A percentile compares a stretch with the other conserved stretches of the same genome.
phyloP scores from a whole-genome alignment of 1,140 invertebrate genomes.

The Calephelis virginiensis region DNA sequence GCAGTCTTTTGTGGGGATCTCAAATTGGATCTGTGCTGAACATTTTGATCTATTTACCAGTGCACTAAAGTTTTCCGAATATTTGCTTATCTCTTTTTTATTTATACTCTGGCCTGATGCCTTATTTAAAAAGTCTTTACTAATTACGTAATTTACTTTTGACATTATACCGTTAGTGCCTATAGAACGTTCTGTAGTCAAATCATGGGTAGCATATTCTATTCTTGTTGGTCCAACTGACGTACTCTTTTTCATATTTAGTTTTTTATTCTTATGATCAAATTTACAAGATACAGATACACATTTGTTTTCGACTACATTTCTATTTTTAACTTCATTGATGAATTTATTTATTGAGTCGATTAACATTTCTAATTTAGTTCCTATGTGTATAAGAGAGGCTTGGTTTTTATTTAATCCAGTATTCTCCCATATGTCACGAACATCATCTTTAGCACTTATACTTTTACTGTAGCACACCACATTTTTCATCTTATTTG shows the following conservation, averaged over 20 bases:
- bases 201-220: not conserved
- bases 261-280: constrained; percentile 21
- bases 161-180: not conserved
- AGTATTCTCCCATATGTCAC: constrained; percentile 22
- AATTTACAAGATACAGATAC: constrained; percentile 15
- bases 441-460: constrained; percentile 23
- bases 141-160: not conserved
- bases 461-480: not conserved
- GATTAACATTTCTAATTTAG: constrained; percentile 40
- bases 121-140: not conserved
- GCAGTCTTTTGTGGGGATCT: constrained; percentile 49
- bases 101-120: not conserved
- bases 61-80: not conserved
- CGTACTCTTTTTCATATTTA: constrained; percentile 29
- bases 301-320: constrained; percentile 13
- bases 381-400: constrained; percentile 29
- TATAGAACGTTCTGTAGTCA: not conserved
- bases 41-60: constrained; percentile 18
- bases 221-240: constrained; percentile 20
- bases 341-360: constrained; percentile 48
- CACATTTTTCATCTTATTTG: not conserved
- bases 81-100: not conserved
- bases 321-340: constrained; percentile 40
- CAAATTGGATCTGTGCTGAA: constrained; percentile 40
- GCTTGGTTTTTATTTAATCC: constrained; percentile 17